Evolutionary conservation across 2,888 invertebrate species (phyloP), one percentile per base, ranked within the genome.

Genomic region (Hemicrepidius hirtus): DNA sequence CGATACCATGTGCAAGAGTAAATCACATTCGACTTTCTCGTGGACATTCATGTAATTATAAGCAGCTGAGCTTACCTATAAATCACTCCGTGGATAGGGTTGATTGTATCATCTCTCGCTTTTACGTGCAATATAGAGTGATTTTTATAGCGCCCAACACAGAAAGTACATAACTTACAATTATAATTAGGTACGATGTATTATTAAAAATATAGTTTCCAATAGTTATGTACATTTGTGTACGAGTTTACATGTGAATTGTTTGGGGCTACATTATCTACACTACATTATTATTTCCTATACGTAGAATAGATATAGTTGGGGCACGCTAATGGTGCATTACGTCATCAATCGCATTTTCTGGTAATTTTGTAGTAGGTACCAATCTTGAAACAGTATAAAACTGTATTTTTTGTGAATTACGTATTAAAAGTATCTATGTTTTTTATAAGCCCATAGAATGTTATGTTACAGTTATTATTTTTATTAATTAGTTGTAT

Each of bases 151-250:
- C 75, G 73, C 55, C 66, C 59, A 68, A 68, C 65, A 72, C 73
- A 68, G 76, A 78, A 73, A 75, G 73, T 71, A 75, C 77, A 77
- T 79, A 77, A 79, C 77, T 79, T 79, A 79, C 76, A 76, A 75
- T 76, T 75, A 73, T 77, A 79, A 78, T 79, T 77, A 75, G 62
- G 62, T 66, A 49, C 50, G 16, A 32, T 10, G 49, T 16, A 12
- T 3, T n/a, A 20, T n/a, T 1, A 37, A 37, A 57, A 57, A 57
- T 35, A 9, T 16, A 32, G 13, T 32, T 55, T 35, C n/a, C 18
- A 55, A 35, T 32, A 32, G 35, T 55, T 55, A 24, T n/a, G 21
- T 21, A 4, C 18, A 44, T 44, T 18, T 44, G 9, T 9, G 4
- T 44, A 44, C 18, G 9, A 18, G 18, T 7, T 18, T 9, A 44